phyloP scores from a whole-genome alignment of 2,113 vertebrate genomes.

The Cariama cristata region DNA sequence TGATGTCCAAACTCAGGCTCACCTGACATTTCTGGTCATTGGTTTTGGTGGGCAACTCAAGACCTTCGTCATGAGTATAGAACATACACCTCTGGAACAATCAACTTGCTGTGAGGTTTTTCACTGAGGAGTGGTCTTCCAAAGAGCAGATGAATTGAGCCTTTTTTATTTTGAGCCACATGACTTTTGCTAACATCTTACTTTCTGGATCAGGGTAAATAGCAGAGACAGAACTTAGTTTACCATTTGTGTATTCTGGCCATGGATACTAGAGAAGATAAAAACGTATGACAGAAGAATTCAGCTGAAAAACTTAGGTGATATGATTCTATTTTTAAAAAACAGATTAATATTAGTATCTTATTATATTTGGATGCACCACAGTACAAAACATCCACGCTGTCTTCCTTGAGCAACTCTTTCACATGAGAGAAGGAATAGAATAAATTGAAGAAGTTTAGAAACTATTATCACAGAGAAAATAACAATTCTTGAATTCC shows the following conservation, averaged over 20 bases:
- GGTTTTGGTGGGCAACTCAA: not conserved
- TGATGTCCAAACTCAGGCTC: not conserved
- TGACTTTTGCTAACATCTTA: not conserved
- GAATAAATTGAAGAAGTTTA: not conserved
- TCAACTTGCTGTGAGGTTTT: not conserved
- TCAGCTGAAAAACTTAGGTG: not conserved
- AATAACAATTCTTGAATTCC: not conserved
- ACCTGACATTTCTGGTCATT: not conserved
- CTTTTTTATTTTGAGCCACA: not conserved
- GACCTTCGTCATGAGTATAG: not conserved
- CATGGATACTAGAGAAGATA: not conserved
- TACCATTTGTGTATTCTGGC: not conserved
- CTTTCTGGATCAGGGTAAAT: not conserved
- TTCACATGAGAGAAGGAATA: not conserved
- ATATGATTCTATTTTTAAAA: not conserved
- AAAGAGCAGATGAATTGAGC: not conserved
- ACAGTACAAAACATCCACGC: not conserved
- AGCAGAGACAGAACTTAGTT: not conserved
- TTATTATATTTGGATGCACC: not conserved
- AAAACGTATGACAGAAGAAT: not conserved
- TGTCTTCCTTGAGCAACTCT: not conserved
- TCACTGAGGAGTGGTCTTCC: not conserved
- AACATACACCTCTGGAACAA: not conserved
- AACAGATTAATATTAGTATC: not conserved
- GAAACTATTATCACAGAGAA: not conserved